Conservation (phyloP, 53 echinoderm and acorn worm species). For the Holothuria leucospilota region DNA sequence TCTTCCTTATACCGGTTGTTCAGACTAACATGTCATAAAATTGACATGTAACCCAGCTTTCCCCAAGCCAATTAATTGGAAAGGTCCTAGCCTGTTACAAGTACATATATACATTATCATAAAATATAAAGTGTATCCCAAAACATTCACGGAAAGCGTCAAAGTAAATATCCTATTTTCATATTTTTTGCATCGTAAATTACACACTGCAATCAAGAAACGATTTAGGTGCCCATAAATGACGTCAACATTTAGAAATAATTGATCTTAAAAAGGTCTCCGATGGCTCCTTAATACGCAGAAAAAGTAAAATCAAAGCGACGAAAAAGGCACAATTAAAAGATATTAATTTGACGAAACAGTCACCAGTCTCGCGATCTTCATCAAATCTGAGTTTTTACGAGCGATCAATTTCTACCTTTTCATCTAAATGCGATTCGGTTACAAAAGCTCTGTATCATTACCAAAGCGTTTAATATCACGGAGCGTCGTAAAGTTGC, state of each 20-base stretch:
- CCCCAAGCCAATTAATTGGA: too few relatives aligned
- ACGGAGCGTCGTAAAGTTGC: constrained; percentile 13
- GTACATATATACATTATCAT: too few relatives aligned
- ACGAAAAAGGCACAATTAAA: constrained; percentile 18
- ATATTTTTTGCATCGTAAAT: constrained; percentile 15
- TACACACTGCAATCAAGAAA: constrained; percentile 21
- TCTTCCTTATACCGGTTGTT: too few relatives aligned
- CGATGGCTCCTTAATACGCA: constrained; percentile 1
- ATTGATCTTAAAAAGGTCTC: constrained; percentile 33
- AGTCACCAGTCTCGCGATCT: constrained; percentile 49
- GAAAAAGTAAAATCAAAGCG: constrained; percentile 13
- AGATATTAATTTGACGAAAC: constrained; percentile 50
- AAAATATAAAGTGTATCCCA: too few relatives aligned
- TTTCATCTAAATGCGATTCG: constrained; percentile 30
- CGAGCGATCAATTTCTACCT: constrained; percentile 45
- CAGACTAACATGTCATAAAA: too few relatives aligned
- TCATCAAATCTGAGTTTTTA: constrained; percentile 29
- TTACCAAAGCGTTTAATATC: constrained; percentile 45
- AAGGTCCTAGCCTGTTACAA: too few relatives aligned
- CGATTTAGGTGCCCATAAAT: constrained; percentile 29
- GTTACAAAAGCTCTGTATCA: constrained; percentile 32
- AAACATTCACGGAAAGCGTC: too few relatives aligned
- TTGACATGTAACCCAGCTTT: too few relatives aligned
- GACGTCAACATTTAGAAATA: constrained; percentile 40
- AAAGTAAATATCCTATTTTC: too few relatives aligned